Conservation (phyloP, 2,888 invertebrate genomes). For the Cordilura impudica region DNA sequence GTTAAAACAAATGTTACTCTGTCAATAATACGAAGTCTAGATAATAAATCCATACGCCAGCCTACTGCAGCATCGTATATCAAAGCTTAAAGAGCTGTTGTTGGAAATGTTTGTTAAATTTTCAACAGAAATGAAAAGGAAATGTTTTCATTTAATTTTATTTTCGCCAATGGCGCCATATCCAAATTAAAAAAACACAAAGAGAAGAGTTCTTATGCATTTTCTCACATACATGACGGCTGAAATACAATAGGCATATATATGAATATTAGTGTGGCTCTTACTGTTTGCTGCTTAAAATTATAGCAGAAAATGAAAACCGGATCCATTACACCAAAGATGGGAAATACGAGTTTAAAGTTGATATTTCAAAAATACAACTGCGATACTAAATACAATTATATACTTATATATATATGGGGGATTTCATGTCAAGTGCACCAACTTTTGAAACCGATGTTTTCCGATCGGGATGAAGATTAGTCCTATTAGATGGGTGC, state of each 20-base stretch:
- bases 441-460: too few species aligned
- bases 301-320: background rate
- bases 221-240: background rate
- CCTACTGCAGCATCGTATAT: background rate
- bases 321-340: too few species aligned
- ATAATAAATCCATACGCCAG: background rate
- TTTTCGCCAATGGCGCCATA: conserved; percentile 70
- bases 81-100: conserved; percentile 18
- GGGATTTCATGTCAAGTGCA: too few species aligned
- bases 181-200: conserved; percentile 57
- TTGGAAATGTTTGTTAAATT: conserved; percentile 29
- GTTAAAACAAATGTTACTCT: too few species aligned
- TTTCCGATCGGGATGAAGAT: too few species aligned
- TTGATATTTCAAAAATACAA: background rate
- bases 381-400: background rate
- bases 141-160: conserved; percentile 75
- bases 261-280: too few species aligned
- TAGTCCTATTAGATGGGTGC: too few species aligned
- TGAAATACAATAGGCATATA: too few species aligned
- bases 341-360: background rate
- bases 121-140: conserved; percentile 66
- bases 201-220: conserved; percentile 8
- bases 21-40: too few species aligned
- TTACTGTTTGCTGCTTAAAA: too few species aligned
- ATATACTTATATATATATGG: background rate